These are phyloP conservation scores for Eriosoma lanigerum DNA, from an alignment of 1,140 invertebrate genomes.

Conservation along the genomic window DNA sequence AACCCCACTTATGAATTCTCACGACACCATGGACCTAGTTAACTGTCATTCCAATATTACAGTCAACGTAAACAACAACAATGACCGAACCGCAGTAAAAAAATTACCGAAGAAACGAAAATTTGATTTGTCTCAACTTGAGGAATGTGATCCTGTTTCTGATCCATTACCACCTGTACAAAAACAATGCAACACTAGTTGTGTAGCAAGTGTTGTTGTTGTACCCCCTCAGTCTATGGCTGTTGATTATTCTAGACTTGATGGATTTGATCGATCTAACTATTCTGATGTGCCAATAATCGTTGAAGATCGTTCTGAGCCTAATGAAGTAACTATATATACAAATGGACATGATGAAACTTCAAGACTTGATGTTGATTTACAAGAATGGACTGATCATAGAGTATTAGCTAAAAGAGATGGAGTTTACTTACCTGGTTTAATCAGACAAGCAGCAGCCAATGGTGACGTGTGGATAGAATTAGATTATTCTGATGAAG, in stretches of 20 bases:
- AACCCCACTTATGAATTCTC: slow-evolving; percentile 41
- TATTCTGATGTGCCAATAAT: slow-evolving; percentile 44
- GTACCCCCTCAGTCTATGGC: slow-evolving; percentile 64
- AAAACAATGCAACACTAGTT: slow-evolving; percentile 53
- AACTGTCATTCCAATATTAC: slow-evolving; percentile 44
- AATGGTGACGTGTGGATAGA: slow-evolving; percentile 71
- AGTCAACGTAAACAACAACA: slow-evolving; percentile 43
- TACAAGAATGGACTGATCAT: slow-evolving; percentile 88
- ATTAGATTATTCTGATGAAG: slow-evolving; percentile 69
- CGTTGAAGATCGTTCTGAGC: slow-evolving; percentile 28
- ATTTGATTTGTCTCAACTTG: slow-evolving; percentile 79
- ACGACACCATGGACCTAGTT: slow-evolving; percentile 45
- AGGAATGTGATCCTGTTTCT: slow-evolving; percentile 62
- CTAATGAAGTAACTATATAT: not conserved
- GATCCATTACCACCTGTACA: slow-evolving; percentile 55
- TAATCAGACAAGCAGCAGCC: slow-evolving; percentile 64
- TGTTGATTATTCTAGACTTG: slow-evolving; percentile 63
- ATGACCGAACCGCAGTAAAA: slow-evolving; percentile 45
- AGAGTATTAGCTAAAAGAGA: slow-evolving; percentile 83
- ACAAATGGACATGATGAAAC: slow-evolving; percentile 35
- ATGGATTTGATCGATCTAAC: slow-evolving; percentile 50
- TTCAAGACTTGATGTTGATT: slow-evolving; percentile 64
- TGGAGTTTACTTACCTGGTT: slow-evolving; percentile 80
- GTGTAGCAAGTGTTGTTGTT: slow-evolving; percentile 58
- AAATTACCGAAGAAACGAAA: slow-evolving; percentile 87